phyloP scores from a whole-genome alignment of 2,113 vertebrate genomes.

The Percopsis transmontana region DNA sequence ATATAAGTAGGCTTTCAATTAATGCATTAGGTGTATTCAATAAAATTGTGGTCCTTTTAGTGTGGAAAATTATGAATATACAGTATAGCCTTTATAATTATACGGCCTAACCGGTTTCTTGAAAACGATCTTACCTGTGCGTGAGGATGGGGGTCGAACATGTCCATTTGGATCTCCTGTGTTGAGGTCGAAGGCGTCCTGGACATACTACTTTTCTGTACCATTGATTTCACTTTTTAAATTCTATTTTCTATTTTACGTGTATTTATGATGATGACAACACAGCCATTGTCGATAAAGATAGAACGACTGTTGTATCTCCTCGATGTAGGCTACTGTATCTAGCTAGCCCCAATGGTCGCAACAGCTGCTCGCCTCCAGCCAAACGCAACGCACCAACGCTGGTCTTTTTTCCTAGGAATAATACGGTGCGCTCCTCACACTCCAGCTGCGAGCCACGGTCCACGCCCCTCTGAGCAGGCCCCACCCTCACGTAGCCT shows the following conservation, averaged over 20 bases:
- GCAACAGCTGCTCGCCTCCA: conserved; percentile 70
- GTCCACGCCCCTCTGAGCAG: conserved; percentile 65
- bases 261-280: conserved; percentile 48
- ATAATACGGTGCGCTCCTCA: conserved; percentile 24
- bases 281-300: conserved; percentile 56
- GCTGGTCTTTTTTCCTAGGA: conserved; percentile 1
- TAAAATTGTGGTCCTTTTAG: too few species aligned
- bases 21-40: too few species aligned
- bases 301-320: conserved; percentile 28
- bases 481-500: conserved; percentile 55
- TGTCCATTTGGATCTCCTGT: conserved; percentile 98
- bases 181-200: conserved; percentile 93
- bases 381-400: conserved; percentile 36
- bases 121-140: conserved; percentile 84
- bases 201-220: conserved; percentile 97
- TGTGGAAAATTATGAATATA: too few species aligned
- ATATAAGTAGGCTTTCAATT: too few species aligned
- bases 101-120: not conserved
- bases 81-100: too few species aligned
- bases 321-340: conserved; percentile 19
- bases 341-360: conserved; percentile 51
- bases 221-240: conserved; percentile 84
- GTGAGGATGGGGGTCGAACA: conserved; percentile 92
- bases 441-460: conserved; percentile 71
- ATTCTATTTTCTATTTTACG: conserved; percentile 51